Conservation (phyloP, 2,888 invertebrate genomes). For the Aphidius colemani region DNA sequence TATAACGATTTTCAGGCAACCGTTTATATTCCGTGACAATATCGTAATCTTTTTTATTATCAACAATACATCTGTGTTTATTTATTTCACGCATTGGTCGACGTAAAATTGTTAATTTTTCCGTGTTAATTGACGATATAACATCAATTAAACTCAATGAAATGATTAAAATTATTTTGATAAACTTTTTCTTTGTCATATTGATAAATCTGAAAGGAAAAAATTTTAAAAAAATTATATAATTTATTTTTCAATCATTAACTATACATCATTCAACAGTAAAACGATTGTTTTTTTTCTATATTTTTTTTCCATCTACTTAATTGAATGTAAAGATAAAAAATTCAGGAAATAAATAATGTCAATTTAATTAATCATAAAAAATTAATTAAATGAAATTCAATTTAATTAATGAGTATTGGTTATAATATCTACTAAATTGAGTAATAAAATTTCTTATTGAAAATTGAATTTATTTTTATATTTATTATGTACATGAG, state of each 20-base stretch:
- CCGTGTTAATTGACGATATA: not conserved
- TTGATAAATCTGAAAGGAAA: not conserved
- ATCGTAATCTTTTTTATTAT: constrained; percentile 47
- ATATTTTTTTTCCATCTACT: not conserved
- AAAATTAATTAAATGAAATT: constrained; percentile 1
- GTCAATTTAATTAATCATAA: not conserved
- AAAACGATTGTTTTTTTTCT: not conserved
- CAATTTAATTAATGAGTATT: no score
- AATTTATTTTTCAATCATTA: not conserved
- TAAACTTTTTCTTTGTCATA: constrained; percentile 19
- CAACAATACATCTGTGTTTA: constrained; percentile 8
- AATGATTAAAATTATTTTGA: constrained; percentile 17
- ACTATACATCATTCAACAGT: not conserved
- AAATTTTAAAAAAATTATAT: not conserved
- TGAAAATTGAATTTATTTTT: no score
- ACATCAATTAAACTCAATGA: constrained; percentile 5
- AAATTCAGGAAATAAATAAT: not conserved
- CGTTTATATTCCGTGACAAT: constrained; percentile 70
- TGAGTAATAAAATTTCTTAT: no score
- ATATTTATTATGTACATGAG: no score
- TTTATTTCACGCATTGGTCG: constrained; percentile 6
- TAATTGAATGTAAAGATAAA: no score
- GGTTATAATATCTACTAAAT: no score
- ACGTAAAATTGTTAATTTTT: constrained; percentile 9
- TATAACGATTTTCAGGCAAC: constrained; percentile 64